A percentile compares a stretch with the other conserved stretches of the same genome.
Conservation (phyloP, 1,140 invertebrate species). For the Camponotus vicinus region DNA sequence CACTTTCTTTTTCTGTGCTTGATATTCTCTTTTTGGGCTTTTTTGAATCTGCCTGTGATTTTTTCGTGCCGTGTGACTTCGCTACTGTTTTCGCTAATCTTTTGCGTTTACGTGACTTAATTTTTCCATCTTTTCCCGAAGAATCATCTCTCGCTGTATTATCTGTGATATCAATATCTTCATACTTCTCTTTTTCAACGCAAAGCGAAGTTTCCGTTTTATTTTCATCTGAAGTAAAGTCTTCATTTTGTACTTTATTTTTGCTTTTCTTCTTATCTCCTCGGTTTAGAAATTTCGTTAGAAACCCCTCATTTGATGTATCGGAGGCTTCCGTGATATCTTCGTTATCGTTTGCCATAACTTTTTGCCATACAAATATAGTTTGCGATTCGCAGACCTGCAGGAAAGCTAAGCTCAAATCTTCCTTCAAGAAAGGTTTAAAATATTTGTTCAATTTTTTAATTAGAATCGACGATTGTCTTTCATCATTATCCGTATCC, state of each 20-base stretch:
- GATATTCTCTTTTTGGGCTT: no score
- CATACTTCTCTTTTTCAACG: not conserved
- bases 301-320: not conserved
- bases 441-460: constrained; percentile 54
- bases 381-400: not conserved
- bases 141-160: not conserved
- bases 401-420: constrained; percentile 36
- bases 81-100: not conserved
- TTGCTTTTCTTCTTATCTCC: not conserved
- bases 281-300: not conserved
- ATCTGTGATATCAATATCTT: no score
- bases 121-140: not conserved
- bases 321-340: not conserved
- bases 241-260: not conserved
- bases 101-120: not conserved
- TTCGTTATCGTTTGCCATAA: not conserved
- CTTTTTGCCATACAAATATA: constrained; percentile 7
- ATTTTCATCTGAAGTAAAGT: not conserved
- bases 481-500: not conserved
- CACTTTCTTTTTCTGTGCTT: no score
- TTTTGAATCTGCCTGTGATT: no score
- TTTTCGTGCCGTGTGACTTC: not conserved
- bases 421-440: constrained; percentile 36
- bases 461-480: not conserved
- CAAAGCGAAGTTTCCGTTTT: not conserved